Conservation (phyloP, 2,797 vertebrate species). For the Aplochiton taeniatus region DNA sequence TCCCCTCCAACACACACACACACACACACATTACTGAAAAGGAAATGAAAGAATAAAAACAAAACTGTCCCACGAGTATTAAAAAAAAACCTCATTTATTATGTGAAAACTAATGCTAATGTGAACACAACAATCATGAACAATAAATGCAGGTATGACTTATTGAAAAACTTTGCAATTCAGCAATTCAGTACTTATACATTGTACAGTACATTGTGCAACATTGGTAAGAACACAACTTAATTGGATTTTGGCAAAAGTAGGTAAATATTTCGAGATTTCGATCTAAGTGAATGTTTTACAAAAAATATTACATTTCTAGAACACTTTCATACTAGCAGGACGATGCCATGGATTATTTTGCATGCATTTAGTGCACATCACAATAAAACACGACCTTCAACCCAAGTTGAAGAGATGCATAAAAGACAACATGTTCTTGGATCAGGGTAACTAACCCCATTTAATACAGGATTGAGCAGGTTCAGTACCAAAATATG, state of each 20-base stretch:
- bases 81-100: not conserved
- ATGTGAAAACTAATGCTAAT: slow-evolving; percentile 3
- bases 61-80: not conserved
- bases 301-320: too few species aligned
- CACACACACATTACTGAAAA: too few species aligned
- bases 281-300: too few species aligned
- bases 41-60: too few species aligned
- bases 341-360: too few species aligned
- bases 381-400: not conserved
- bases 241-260: slow-evolving; percentile 10
- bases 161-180: not conserved
- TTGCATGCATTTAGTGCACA: too few species aligned
- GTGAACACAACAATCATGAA: not conserved
- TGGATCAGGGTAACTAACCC: slow-evolving; percentile 2
- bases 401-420: slow-evolving; percentile 1
- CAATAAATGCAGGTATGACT: not conserved
- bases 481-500: not conserved
- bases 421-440: slow-evolving; percentile 10
- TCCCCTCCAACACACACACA: too few species aligned
- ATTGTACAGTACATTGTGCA: not conserved
- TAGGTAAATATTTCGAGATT: not conserved
- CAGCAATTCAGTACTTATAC: not conserved
- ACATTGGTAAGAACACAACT: not conserved
- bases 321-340: too few species aligned
- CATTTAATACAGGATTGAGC: not conserved